These are phyloP conservation scores for Dolichopus griseipennis DNA, from an alignment of 2,888 invertebrate species.

Conservation along the genomic window DNA sequence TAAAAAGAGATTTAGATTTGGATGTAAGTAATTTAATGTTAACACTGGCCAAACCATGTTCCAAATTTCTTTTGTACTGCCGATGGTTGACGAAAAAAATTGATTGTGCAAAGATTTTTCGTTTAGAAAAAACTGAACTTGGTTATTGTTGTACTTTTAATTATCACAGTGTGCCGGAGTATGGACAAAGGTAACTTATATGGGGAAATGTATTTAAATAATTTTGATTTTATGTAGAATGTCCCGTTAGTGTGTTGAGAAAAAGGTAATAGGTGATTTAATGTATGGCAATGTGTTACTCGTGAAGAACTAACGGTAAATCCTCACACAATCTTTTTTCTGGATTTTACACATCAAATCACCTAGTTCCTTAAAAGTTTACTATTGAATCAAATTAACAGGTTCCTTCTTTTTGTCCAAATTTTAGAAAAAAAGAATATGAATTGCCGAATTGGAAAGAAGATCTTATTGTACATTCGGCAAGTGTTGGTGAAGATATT, in stretches of 20 bases:
- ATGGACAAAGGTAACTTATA: neutral
- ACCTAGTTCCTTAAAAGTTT: too few species aligned
- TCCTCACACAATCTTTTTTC: too few species aligned
- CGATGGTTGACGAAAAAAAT: constrained; percentile 30
- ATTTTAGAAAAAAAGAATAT: too few species aligned
- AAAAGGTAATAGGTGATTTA: too few species aligned
- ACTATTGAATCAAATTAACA: too few species aligned
- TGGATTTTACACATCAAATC: too few species aligned
- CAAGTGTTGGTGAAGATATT: constrained; percentile 32
- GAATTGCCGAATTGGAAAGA: neutral
- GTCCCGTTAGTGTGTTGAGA: too few species aligned
- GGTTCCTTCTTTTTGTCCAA: too few species aligned
- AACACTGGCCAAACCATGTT: constrained; percentile 36
- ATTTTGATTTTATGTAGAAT: too few species aligned
- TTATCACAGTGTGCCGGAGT: constrained; percentile 20
- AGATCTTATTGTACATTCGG: neutral
- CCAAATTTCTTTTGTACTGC: constrained; percentile 30
- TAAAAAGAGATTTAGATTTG: neutral
- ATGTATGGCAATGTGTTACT: too few species aligned
- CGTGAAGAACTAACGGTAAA: too few species aligned
- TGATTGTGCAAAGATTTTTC: constrained; percentile 33
- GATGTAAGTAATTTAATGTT: constrained; percentile 28
- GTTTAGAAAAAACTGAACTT: constrained; percentile 30
- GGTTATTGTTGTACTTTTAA: constrained; percentile 39
- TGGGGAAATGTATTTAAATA: too few species aligned